Conservation (phyloP, 2,113 vertebrate species). For the Telmatochromis bifrenatus region DNA sequence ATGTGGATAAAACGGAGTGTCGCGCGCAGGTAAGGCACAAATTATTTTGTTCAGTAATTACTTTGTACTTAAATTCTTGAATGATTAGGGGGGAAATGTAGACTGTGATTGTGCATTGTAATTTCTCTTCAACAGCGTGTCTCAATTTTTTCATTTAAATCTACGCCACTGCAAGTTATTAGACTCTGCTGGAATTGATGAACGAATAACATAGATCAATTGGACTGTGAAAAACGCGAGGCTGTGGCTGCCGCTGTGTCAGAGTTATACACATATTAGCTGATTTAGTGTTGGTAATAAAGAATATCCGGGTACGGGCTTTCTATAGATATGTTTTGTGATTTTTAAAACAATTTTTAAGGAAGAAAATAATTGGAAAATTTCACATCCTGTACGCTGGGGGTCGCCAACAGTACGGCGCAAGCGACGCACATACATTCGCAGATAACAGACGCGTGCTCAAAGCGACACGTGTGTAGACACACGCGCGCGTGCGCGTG, state of each 20-base stretch:
- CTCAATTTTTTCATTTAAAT: slow-evolving; percentile 1
- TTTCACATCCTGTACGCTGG: slow-evolving; percentile 42
- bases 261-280: neutral
- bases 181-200: slow-evolving; percentile 1
- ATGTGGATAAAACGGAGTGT: slow-evolving; percentile 77
- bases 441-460: neutral
- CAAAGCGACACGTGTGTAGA: neutral
- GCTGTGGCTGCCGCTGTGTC: neutral
- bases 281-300: neutral
- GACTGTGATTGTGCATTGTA: neutral
- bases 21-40: slow-evolving; percentile 70
- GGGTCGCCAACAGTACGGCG: slow-evolving; percentile 67
- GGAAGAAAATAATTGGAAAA: neutral
- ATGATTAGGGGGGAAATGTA: rapidly evolving
- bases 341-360: neutral
- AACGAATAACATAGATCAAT: neutral
- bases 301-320: neutral
- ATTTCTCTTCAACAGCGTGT: neutral
- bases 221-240: neutral
- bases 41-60: neutral
- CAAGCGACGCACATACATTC: neutral
- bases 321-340: neutral
- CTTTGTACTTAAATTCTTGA: neutral
- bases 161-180: slow-evolving; percentile 59
- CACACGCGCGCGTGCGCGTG: neutral